A percentile compares a stretch with the other conserved stretches of the same genome.
These are phyloP conservation scores for Leucosticte australis DNA, from an alignment of 2,113 vertebrate genomes.

Conservation along the genomic window DNA sequence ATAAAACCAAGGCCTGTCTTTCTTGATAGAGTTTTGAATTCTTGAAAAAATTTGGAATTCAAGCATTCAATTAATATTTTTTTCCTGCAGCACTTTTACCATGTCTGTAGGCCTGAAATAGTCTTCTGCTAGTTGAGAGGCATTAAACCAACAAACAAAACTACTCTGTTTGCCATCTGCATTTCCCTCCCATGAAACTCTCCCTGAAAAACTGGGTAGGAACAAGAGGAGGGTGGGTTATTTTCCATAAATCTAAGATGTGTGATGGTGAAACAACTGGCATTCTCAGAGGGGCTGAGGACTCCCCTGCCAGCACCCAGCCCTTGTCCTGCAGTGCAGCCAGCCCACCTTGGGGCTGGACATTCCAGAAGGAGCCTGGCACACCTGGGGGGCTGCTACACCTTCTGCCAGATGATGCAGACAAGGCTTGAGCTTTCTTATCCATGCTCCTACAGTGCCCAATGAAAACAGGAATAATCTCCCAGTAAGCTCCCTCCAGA, in stretches of 20 bases:
- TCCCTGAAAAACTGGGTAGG: too few relatives aligned
- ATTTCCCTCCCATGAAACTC: background rate
- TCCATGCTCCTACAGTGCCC: accelerated
- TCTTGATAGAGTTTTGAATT: background rate
- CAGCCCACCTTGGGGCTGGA: background rate
- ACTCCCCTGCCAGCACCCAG: background rate
- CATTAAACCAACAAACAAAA: background rate
- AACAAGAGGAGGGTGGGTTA: background rate
- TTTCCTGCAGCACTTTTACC: background rate
- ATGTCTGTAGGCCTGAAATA: background rate
- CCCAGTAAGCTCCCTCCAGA: background rate
- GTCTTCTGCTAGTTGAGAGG: background rate
- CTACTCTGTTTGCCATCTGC: background rate
- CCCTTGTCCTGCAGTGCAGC: background rate
- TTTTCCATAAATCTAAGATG: background rate
- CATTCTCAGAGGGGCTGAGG: too few relatives aligned
- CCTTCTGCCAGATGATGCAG: background rate
- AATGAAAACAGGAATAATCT: background rate
- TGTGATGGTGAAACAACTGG: accelerated
- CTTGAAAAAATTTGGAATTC: background rate
- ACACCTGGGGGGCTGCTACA: background rate
- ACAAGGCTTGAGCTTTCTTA: background rate
- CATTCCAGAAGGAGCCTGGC: background rate
- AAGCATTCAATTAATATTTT: background rate
- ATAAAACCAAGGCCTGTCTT: background rate